Conservation (phyloP, 2,113 vertebrate genomes). For the Motacilla tschutschensis region DNA sequence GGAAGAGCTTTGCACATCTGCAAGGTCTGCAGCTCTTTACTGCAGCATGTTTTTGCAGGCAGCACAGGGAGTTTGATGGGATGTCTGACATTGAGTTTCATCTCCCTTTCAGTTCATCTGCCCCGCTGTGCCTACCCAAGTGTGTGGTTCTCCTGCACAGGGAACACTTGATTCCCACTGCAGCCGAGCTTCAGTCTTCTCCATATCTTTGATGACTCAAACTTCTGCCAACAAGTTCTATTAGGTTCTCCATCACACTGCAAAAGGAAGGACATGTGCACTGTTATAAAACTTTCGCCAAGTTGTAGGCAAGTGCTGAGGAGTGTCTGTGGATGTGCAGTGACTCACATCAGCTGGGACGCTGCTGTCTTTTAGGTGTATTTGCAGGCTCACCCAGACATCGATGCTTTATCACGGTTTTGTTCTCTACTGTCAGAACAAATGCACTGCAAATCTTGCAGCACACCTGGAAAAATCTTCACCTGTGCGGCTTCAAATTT, state of each 20-base stretch:
- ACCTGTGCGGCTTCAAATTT: background rate
- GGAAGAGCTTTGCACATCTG: background rate
- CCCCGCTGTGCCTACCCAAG: background rate
- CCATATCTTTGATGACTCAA: background rate
- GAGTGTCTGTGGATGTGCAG: background rate
- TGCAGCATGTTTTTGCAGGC: background rate
- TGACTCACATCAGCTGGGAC: background rate
- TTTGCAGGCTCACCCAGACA: background rate
- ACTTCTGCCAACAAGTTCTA: background rate
- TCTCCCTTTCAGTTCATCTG: background rate
- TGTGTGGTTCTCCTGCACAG: background rate
- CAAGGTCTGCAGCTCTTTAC: background rate
- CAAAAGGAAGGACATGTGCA: accelerated
- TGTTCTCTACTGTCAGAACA: background rate
- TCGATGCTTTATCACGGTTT: background rate
- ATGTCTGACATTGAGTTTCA: background rate
- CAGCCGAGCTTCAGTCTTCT: background rate
- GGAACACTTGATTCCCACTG: accelerated
- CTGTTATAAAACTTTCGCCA: background rate
- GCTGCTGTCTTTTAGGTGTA: background rate
- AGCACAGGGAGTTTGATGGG: background rate
- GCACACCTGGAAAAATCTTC: background rate
- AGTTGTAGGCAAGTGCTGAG: background rate
- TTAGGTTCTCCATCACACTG: background rate
- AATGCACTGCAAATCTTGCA: background rate